A percentile compares a stretch with the other conserved stretches of the same genome.
Conservation (phyloP, 2,113 vertebrate species). For the Bungarus multicinctus region DNA sequence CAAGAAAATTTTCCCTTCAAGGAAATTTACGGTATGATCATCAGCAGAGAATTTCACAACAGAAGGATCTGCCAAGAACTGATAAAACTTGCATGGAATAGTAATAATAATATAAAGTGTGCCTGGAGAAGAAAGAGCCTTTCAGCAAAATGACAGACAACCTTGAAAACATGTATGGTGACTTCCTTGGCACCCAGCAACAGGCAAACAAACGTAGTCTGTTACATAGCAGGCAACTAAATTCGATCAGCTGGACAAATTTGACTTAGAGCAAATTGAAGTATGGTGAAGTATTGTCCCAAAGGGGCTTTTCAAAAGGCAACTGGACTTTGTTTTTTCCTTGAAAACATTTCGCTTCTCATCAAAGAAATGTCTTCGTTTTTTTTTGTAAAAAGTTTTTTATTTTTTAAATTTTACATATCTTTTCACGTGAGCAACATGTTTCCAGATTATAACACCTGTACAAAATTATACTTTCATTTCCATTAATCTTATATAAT, state of each 20-base stretch:
- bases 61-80: not conserved
- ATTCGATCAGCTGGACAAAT: not conserved
- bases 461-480: too few species aligned
- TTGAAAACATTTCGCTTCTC: not conserved
- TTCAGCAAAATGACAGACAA: not conserved
- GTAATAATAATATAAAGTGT: not conserved
- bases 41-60: slow-evolving; percentile 2
- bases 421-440: too few species aligned
- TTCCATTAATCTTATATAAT: too few species aligned
- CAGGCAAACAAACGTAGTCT: not conserved
- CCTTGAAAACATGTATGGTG: not conserved
- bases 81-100: not conserved
- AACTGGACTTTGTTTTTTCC: not conserved
- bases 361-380: too few species aligned
- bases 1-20: slow-evolving; percentile 9
- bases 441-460: too few species aligned
- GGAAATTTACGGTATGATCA: slow-evolving; percentile 4
- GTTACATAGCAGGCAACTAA: not conserved
- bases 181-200: not conserved
- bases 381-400: too few species aligned
- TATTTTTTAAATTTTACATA: too few species aligned
- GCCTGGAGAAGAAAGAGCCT: not conserved
- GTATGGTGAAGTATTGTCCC: not conserved
- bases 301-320: not conserved
- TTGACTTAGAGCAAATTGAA: not conserved